Conservation (phyloP, 35 echinoderm and acorn worm genomes). For the Amphiura filiformis region DNA sequence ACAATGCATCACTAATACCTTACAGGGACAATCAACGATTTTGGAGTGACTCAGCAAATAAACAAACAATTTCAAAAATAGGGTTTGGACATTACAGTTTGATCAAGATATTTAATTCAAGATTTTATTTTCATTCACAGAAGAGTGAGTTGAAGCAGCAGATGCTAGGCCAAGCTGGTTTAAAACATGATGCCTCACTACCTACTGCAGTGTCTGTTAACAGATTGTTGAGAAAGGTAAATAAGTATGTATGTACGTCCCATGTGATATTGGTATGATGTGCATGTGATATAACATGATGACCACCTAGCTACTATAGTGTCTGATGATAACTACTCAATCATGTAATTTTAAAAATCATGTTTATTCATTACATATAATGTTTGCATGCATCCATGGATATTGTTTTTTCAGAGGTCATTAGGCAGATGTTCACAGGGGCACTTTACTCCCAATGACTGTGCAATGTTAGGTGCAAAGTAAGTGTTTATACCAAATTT, state of each 20-base stretch:
- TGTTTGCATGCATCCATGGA: background rate
- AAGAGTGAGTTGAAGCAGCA: constrained; percentile 75
- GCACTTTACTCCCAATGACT: background rate
- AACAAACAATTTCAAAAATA: no score
- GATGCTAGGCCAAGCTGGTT: constrained; percentile 60
- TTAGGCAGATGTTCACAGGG: background rate
- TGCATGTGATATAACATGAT: background rate
- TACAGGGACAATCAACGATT: background rate
- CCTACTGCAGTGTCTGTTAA: constrained; percentile 25
- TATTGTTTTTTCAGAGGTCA: background rate
- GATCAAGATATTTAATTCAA: background rate
- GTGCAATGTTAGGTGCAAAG: background rate
- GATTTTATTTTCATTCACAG: constrained; percentile 29
- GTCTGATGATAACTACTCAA: background rate
- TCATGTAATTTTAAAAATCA: background rate
- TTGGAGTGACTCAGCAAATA: no score
- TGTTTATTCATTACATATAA: background rate
- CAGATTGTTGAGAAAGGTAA: constrained; percentile 53
- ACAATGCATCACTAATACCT: no score
- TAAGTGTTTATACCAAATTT: no score
- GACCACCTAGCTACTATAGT: background rate
- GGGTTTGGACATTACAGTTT: background rate
- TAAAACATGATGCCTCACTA: constrained; percentile 38
- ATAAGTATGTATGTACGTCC: background rate
- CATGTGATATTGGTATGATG: background rate